Conservation (phyloP, 2,888 invertebrate species). For the Microctonus aethiopoides region DNA sequence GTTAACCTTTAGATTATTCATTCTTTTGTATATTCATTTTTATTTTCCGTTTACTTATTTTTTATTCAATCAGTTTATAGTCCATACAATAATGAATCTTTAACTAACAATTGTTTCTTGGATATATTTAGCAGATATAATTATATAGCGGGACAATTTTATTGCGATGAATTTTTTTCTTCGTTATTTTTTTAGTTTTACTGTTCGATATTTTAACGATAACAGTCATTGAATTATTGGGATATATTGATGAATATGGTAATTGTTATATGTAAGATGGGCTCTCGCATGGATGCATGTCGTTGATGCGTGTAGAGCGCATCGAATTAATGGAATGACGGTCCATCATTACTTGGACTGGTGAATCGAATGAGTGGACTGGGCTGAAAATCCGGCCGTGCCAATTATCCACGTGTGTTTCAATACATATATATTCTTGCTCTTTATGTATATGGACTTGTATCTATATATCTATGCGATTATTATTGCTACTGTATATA, state of each 20-base stretch:
- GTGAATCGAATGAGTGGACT: constrained; percentile 53
- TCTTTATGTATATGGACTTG: background rate
- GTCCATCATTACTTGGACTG: constrained; percentile 49
- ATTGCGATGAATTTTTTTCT: background rate
- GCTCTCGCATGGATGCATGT: constrained; percentile 35
- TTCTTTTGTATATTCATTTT: too few species aligned
- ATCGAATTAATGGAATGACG: constrained; percentile 46
- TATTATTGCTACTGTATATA: constrained; percentile 3
- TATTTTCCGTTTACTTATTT: too few species aligned
- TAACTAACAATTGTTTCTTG: too few species aligned
- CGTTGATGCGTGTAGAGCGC: constrained; percentile 39
- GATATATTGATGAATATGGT: background rate
- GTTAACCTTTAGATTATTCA: background rate
- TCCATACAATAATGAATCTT: too few species aligned
- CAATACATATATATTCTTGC: constrained; percentile 9
- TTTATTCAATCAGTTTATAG: background rate
- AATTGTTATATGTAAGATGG: constrained; percentile 18
- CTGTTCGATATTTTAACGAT: background rate
- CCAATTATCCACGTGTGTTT: constrained; percentile 21
- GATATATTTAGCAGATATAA: too few species aligned
- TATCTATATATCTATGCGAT: background rate
- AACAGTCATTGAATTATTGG: background rate
- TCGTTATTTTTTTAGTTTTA: background rate
- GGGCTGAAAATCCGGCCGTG: constrained; percentile 41
- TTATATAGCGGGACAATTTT: background rate